phyloP scores from a whole-genome alignment of 2,113 vertebrate species.

The Psilopsiagon aymara region DNA sequence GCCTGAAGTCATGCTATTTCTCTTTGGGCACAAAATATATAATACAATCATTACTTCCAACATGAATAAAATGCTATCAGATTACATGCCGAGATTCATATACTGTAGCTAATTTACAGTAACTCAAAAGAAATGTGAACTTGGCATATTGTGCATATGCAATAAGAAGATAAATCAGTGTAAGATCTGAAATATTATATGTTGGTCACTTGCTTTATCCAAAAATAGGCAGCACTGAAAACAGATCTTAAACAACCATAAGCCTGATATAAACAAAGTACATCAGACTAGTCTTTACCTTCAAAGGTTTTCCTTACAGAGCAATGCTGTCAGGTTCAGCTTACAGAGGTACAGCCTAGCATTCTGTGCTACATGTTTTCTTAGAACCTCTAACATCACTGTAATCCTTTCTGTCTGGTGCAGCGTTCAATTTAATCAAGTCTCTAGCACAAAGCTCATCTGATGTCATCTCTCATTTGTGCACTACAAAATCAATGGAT shows the following conservation, averaged over 20 bases:
- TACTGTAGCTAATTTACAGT: slow-evolving; percentile 16
- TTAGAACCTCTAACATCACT: background rate
- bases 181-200: background rate
- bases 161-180: background rate
- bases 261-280: background rate
- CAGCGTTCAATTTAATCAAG: slow-evolving; percentile 27
- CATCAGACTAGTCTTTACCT: background rate
- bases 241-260: background rate
- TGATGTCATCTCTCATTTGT: slow-evolving; percentile 42
- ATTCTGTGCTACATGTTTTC: background rate
- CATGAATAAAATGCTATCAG: slow-evolving; percentile 15
- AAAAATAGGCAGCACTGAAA: background rate
- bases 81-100: slow-evolving; percentile 12
- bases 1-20: slow-evolving; percentile 59
- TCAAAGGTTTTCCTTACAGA: background rate
- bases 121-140: background rate
- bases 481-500: background rate
- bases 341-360: background rate
- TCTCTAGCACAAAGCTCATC: slow-evolving; percentile 29
- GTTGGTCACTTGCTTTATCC: background rate
- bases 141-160: background rate
- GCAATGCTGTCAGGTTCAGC: background rate
- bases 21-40: slow-evolving; percentile 41
- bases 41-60: slow-evolving; percentile 47
- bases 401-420: background rate